Conservation (phyloP, 2,113 vertebrate genomes). For the Forbesichthys papilliferus region DNA sequence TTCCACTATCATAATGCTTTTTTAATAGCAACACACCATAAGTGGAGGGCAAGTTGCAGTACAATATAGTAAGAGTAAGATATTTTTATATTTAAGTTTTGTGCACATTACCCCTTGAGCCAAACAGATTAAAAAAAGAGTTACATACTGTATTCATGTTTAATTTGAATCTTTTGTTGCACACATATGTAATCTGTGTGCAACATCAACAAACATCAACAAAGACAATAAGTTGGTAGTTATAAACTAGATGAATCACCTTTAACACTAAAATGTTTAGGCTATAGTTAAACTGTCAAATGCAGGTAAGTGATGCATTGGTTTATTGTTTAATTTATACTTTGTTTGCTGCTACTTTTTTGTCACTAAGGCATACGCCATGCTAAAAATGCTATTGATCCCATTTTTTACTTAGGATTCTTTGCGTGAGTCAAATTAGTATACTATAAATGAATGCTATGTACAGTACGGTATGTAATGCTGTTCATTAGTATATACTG, state of each 20-base stretch:
- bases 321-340: conserved; percentile 26
- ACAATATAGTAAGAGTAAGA: conserved; percentile 82
- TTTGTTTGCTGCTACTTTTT: conserved; percentile 63
- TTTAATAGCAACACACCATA: conserved; percentile 78
- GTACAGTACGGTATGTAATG: conserved; percentile 30
- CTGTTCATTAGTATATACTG: conserved; percentile 47
- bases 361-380: conserved; percentile 34
- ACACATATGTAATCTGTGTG: neutral
- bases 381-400: conserved; percentile 18
- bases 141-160: neutral
- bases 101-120: conserved; percentile 34
- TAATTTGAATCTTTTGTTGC: conserved; percentile 19
- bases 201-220: neutral
- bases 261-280: conserved; percentile 23
- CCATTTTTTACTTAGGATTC: conserved; percentile 25
- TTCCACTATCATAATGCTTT: conserved; percentile 59
- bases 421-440: conserved; percentile 20
- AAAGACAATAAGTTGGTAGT: conserved; percentile 8
- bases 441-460: conserved; percentile 29
- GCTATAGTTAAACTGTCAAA: conserved; percentile 38
- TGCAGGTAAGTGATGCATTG: conserved; percentile 29
- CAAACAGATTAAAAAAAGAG: conserved; percentile 32
- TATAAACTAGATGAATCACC: conserved; percentile 14
- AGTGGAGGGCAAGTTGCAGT: conserved; percentile 78
- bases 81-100: conserved; percentile 87